phyloP scores from a whole-genome alignment of 2,888 invertebrate genomes.

The Agriopis marginaria region DNA sequence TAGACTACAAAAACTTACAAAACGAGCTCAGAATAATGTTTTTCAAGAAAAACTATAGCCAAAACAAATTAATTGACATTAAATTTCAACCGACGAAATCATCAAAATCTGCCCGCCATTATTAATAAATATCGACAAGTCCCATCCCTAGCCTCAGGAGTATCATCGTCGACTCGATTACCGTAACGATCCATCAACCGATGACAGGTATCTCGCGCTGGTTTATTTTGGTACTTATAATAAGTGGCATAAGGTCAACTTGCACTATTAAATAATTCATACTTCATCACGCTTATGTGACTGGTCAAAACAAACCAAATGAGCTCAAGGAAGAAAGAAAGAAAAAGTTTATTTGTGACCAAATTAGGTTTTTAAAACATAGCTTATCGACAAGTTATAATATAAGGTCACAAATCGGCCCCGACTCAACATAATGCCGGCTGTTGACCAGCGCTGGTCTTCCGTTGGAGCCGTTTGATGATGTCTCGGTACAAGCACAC shows the following conservation, averaged over 20 bases:
- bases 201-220: constrained; percentile 21
- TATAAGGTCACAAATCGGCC: too few species aligned
- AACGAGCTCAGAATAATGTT: neutral
- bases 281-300: too few species aligned
- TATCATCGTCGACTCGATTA: constrained; percentile 32
- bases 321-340: too few species aligned
- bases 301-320: too few species aligned
- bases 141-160: constrained; percentile 23
- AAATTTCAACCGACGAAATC: neutral
- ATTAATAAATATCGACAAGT: constrained; percentile 18
- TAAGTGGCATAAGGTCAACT: neutral
- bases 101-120: neutral
- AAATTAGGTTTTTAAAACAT: too few species aligned
- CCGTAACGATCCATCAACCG: constrained; percentile 33
- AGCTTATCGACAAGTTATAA: too few species aligned
- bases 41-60: neutral
- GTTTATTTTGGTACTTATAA: constrained; percentile 21
- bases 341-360: too few species aligned
- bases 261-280: neutral
- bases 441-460: too few species aligned
- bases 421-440: too few species aligned
- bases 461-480: too few species aligned
- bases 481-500: too few species aligned
- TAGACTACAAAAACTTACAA: neutral
- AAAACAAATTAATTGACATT: neutral